Evolutionary conservation across 2,113 vertebrate genomes (phyloP), one percentile per base, ranked within the genome.

Genomic region (Epinephelus lanceolatus): DNA sequence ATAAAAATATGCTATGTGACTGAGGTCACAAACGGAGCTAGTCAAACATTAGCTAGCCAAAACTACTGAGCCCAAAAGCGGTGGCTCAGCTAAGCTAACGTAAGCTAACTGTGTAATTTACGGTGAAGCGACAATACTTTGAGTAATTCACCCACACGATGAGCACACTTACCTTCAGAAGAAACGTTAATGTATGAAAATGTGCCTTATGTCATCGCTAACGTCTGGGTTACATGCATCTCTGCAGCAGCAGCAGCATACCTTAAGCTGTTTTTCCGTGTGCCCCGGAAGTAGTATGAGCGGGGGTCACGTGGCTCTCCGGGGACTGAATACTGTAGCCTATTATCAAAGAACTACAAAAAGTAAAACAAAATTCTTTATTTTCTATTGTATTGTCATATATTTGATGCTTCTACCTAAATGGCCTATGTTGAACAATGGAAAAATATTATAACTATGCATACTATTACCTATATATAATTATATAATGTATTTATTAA

Each of bases 211-310:
- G 2, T 21, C 67, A 45, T 74, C n/a, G 55, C 30, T 17, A 6
- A 27, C 12, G 3, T 9, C 4, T 4, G 4, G 0, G 3, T 18
- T 3, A 19, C 37, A 25, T 1, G 25, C 42, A 61, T 49, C 30
- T 33, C 8, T 18, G n/a, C 10, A 9, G n/a, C 18, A 18, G n/a
- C 18, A 18, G 23, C 4, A 3, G 69, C 12, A 40, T 40, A 45
- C 40, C 40, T 42, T 42, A 2, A 42, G 40, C 11, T 45, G 10
- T 8, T 42, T 42, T 83, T 10, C 37, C 56, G n/a, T 5, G n/a
- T 37, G 27, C 0, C n/a, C 74, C 81, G 81, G 74, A 83, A 83
- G 74, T 65, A 52, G 52, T 52, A 8, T 27, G 42, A 45, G 1
- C 9, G 8, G 9, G 42, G 42, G 42, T 45, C 42, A 45, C 42